A percentile compares a stretch with the other conserved stretches of the same genome.
These are phyloP conservation scores for Gonioctena quinquepunctata DNA, from an alignment of 1,140 invertebrate genomes.

Conservation along the genomic window DNA sequence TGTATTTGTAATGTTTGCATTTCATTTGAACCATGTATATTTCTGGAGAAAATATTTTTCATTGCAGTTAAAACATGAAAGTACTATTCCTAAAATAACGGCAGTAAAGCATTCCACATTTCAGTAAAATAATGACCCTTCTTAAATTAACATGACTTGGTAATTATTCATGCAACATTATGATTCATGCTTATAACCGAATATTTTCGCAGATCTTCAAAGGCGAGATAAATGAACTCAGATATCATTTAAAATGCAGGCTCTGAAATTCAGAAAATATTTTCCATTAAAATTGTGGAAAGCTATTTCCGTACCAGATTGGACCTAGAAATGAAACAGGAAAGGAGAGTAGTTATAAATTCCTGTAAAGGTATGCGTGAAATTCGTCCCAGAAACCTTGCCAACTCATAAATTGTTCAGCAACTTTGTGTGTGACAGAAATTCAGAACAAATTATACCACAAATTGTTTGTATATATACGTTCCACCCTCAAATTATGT, in stretches of 20 bases:
- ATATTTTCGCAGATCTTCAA: neutral
- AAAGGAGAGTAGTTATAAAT: constrained; percentile 6
- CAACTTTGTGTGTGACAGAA: neutral
- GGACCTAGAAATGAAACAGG: neutral
- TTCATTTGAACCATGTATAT: too few species aligned
- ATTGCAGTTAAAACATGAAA: too few species aligned
- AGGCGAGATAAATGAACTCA: neutral
- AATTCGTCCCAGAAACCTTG: constrained; percentile 17
- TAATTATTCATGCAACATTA: neutral
- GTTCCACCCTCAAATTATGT: neutral
- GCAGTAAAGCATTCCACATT: neutral
- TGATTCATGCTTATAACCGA: neutral
- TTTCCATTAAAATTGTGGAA: too few species aligned
- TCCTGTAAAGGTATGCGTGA: constrained; percentile 14
- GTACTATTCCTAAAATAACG: neutral
- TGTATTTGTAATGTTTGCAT: too few species aligned
- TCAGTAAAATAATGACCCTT: neutral
- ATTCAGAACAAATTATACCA: neutral
- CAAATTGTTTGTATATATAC: neutral
- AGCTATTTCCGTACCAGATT: neutral
- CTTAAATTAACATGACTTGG: neutral
- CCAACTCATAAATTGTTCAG: constrained; percentile 12
- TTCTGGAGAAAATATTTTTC: too few species aligned
- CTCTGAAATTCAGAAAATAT: neutral
- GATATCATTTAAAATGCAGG: neutral